Base-by-base conservation (phyloP, 2,888 invertebrate species). In the Lagria hirta region DNA sequence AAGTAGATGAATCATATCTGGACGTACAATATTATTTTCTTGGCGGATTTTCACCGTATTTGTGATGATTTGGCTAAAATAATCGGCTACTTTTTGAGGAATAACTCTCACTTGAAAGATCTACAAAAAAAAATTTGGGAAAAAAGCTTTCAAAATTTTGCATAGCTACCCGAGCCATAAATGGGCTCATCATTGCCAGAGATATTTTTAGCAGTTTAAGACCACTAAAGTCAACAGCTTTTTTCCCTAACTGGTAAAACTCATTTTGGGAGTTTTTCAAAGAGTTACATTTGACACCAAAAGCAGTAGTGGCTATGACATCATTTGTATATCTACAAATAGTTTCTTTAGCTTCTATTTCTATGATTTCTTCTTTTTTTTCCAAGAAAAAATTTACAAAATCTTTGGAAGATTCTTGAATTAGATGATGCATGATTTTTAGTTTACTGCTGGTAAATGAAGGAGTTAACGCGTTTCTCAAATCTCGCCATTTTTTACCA, bases 241-340 rank as follows among this genome's bases (percentile, higher is more conserved):
- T 61, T 30, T 72, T 75, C 16, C 78, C 78, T 65, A 71, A 73
- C 17, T 51, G 32, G 48, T 74, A 79, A 54, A 81, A 80, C 16
- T 73, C 59, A 49, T 79, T 79, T 1, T 75, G 57, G 3, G 59
- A 64, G 0, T 79, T 70, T 1, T 61, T 58, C 8, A 74, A 69
- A 0, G 80, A 79, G 52, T 80, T 71, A 1, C 78, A 72, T 47
- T 74, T 70, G 1, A 76, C 49, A 0, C 76, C 76, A 45, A 75
- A 76, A 1, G 73, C 75, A 15, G 72, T 69, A 0, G 73, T 66
- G 0, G 75, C 76, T 34, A 77, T 76, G 2, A 75, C 73, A 51
- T 76, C 76, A 41, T 72, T 75, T 1, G 74, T 65, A 43, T 68
- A 75, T 6, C 74, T 65, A 1, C 70, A 67, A 1, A 70, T 69